Evolutionary conservation across 2,113 vertebrate genomes (phyloP).

Genomic region (Etheostoma cragini): DNA sequence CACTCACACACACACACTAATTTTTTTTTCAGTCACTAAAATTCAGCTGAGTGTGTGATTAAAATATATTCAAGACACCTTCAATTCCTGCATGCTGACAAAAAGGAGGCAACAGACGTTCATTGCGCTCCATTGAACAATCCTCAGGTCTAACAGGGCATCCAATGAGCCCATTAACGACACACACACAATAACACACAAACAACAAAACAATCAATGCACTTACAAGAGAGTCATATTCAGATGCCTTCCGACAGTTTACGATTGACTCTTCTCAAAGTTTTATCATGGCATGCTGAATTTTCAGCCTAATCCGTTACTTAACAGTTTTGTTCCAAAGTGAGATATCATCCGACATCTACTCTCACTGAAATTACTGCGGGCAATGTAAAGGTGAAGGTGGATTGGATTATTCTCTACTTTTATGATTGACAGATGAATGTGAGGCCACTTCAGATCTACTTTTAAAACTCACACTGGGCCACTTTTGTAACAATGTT

Average conservation of each 20-base stretch:
- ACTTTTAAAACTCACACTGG: background rate
- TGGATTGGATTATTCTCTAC: no score
- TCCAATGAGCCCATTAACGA: conserved; percentile 36
- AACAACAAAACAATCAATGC: background rate
- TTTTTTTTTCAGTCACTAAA: background rate
- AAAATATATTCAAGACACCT: background rate
- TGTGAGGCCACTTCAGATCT: background rate
- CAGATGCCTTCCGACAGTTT: conserved; percentile 20
- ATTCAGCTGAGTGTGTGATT: conserved; percentile 2
- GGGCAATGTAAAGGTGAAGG: background rate
- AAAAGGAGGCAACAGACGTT: background rate
- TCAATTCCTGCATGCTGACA: conserved; percentile 4
- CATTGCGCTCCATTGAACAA: background rate
- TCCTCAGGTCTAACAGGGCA: conserved; percentile 15
- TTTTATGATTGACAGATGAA: background rate
- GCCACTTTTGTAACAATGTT: no score
- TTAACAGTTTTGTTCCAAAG: background rate
- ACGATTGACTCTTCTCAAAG: background rate
- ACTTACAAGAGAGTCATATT: conserved; percentile 2
- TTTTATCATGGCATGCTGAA: background rate
- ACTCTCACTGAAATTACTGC: background rate
- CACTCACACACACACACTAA: conserved; percentile 5
- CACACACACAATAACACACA: background rate
- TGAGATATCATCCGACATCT: background rate
- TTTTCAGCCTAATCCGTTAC: conserved; percentile 9